phyloP scores from a whole-genome alignment of 2,888 invertebrate genomes.

The Acrobasis repandana region DNA sequence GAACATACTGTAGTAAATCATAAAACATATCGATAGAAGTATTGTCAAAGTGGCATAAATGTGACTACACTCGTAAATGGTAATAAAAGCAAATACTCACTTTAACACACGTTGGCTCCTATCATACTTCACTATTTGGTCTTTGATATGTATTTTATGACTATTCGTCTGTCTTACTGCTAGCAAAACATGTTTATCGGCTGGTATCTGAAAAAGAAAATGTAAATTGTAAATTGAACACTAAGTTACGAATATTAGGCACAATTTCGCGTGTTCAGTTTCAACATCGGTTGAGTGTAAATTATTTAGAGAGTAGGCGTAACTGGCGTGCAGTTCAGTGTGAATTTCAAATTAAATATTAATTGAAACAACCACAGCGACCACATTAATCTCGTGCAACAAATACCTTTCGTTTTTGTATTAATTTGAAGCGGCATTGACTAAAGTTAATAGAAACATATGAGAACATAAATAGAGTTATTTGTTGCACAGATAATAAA shows the following conservation, averaged over 20 bases:
- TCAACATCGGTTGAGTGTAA: not conserved
- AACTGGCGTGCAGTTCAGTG: slow-evolving; percentile 58
- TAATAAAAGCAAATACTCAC: slow-evolving; percentile 69
- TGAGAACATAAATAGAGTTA: too few relatives aligned
- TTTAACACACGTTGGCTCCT: slow-evolving; percentile 88
- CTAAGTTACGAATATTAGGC: not conserved
- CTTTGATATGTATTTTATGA: slow-evolving; percentile 90
- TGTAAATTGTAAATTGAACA: slow-evolving; percentile 28
- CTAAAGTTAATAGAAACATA: not conserved
- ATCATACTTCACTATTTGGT: slow-evolving; percentile 89
- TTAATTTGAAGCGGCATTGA: slow-evolving; percentile 36
- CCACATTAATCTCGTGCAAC: slow-evolving; percentile 42
- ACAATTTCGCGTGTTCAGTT: not conserved
- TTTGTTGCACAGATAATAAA: too few relatives aligned
- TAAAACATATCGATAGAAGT: too few relatives aligned
- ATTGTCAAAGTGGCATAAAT: too few relatives aligned
- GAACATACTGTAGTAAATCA: too few relatives aligned
- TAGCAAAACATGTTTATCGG: slow-evolving; percentile 88
- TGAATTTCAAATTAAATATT: slow-evolving; percentile 73
- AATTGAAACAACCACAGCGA: slow-evolving; percentile 58
- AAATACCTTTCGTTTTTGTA: slow-evolving; percentile 41
- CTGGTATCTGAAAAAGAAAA: slow-evolving; percentile 77
- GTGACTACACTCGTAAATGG: not conserved
- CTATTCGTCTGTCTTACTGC: slow-evolving; percentile 90
- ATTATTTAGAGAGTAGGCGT: slow-evolving; percentile 58